Conservation (phyloP, 1,140 invertebrate species). For the Acromyrmex echinatior region DNA sequence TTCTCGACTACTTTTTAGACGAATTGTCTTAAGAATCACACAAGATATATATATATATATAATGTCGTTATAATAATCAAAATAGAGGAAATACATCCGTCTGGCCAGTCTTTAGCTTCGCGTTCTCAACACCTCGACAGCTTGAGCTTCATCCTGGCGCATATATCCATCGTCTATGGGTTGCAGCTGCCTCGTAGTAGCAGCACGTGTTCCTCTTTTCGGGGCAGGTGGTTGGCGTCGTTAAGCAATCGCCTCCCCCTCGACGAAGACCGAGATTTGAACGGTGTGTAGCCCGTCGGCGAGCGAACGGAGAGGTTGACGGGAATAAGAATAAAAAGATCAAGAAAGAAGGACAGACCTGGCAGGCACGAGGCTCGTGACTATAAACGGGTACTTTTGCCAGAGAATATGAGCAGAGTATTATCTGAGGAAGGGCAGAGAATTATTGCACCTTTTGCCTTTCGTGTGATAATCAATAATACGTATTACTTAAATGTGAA, state of each 20-base stretch:
- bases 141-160: constrained; percentile 54
- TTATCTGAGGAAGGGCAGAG: background rate
- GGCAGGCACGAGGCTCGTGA: constrained; percentile 32
- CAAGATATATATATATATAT: background rate
- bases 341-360: constrained; percentile 24
- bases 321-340: constrained; percentile 29
- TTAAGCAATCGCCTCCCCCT: constrained; percentile 82
- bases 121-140: constrained; percentile 69
- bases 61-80: background rate
- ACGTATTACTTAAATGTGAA: background rate
- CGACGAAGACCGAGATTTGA: constrained; percentile 79
- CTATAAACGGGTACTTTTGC: constrained; percentile 17
- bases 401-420: background rate
- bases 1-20: background rate
- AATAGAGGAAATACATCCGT: background rate
- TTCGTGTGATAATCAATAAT: background rate
- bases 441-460: constrained; percentile 22
- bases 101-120: constrained; percentile 11
- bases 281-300: constrained; percentile 62
- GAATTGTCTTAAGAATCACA: background rate
- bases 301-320: constrained; percentile 44
- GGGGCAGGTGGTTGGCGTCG: constrained; percentile 83
- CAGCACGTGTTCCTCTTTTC: constrained; percentile 82
- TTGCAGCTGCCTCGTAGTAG: constrained; percentile 80
- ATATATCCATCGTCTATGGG: constrained; percentile 63